Base-by-base conservation (phyloP, 2,797 vertebrate genomes). In the Eulemur albifrons region DNA sequence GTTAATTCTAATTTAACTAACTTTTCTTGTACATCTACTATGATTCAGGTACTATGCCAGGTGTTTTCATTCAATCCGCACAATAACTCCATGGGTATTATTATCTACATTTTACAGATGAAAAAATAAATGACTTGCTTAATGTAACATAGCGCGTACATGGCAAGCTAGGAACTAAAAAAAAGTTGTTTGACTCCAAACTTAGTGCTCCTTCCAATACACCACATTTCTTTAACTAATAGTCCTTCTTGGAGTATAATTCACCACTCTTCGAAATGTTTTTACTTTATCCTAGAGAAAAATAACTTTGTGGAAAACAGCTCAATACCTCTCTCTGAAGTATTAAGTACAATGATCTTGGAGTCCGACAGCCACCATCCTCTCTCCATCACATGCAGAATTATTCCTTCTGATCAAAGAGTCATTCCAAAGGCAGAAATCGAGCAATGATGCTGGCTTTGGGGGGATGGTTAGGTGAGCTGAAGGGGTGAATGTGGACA, bases 291-390 rank as follows among this genome's bases (percentile, higher is more conserved):
- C 27, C 45, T 63, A 85, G 43, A 67, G 73, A 84, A 87, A 85
- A 92, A 75, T 40, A 88, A 52, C 90, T 67, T 79, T 94, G 38
- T 92, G 20, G n/a, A 48, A 90, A 92, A 95, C 4, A 88, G 21
- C 32, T 32, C 83, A 77, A 32, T 79, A 57, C 30, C 32, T 65
- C 92, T 72, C 83, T 95, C 61, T 81, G 20, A 43, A 65, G 63
- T 84, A 73, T 38, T 43, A n/a, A 92, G 18, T 40, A 50, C 23
- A 30, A 30, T 63, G 79, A 85, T 14, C 61, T 83, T 87, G 67
- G 69, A 40, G 45, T 57, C 69, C 25, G n/a, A 27, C 3, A 2
- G 69, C 11, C 38, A 50, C 48, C 48, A 63, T 21, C 12, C 21
- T 69, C 35, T 93, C 35, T 54, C 48, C n/a, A 14, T 72, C 21